A percentile compares a stretch with the other conserved stretches of the same genome.
Conservation (phyloP, 2,888 invertebrate species). For the Sclerodermus sp. region DNA sequence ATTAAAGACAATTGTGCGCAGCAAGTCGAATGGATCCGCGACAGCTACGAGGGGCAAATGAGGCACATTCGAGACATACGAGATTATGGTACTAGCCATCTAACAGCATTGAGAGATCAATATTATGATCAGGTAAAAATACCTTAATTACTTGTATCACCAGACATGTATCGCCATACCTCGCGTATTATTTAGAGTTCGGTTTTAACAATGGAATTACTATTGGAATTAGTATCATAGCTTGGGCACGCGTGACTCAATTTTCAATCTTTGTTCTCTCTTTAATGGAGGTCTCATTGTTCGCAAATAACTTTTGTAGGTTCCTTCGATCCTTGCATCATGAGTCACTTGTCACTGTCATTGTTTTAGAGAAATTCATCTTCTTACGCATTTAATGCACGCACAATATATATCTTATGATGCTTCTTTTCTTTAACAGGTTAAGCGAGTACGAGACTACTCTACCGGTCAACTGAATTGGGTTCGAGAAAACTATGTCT, state of each 20-base stretch:
- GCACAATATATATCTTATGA: no score
- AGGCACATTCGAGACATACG: slow-evolving; percentile 84
- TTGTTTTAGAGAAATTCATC: no score
- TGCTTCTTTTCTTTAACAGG: slow-evolving; percentile 63
- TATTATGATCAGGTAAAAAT: slow-evolving; percentile 83
- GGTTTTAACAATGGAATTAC: background rate
- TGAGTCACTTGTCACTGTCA: no score
- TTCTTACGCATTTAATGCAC: no score
- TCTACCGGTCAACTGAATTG: slow-evolving; percentile 88
- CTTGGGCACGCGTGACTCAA: no score
- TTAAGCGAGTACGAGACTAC: slow-evolving; percentile 88
- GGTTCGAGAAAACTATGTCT: slow-evolving; percentile 93
- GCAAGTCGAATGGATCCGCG: slow-evolving; percentile 92
- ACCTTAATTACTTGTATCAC: no score
- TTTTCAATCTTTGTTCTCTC: no score
- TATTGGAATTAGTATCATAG: no score
- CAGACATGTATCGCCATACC: slow-evolving; percentile 18
- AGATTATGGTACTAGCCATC: slow-evolving; percentile 87
- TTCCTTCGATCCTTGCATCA: no score
- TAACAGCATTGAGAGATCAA: slow-evolving; percentile 84
- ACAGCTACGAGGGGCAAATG: slow-evolving; percentile 86
- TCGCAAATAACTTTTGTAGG: no score
- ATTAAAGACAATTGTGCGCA: slow-evolving; percentile 92
- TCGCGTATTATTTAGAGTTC: background rate
- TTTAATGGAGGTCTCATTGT: no score